Conservation (phyloP, 2,888 invertebrate genomes). For the Hypena proboscidalis region DNA sequence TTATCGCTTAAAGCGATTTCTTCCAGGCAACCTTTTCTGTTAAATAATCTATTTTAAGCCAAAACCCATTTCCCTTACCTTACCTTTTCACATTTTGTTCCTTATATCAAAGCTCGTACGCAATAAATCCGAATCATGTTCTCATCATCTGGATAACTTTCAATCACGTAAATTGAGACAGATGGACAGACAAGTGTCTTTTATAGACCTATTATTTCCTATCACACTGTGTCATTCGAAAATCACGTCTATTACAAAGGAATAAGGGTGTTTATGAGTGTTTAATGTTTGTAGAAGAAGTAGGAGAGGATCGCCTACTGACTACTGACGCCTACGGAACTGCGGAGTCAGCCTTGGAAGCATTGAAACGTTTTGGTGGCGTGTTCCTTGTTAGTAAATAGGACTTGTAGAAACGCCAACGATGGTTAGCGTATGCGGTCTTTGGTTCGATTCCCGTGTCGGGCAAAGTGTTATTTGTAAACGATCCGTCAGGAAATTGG, state of each 20-base stretch:
- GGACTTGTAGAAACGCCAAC: too few relatives aligned
- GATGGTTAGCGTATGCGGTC: too few relatives aligned
- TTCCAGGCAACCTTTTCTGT: too few relatives aligned
- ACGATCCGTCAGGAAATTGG: too few relatives aligned
- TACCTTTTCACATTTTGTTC: too few relatives aligned
- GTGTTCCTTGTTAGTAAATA: too few relatives aligned
- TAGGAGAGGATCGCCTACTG: slow-evolving; percentile 19
- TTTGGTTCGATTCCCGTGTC: too few relatives aligned
- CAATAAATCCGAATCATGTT: slow-evolving; percentile 8
- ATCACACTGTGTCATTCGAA: neutral
- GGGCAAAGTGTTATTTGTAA: too few relatives aligned
- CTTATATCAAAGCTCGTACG: neutral
- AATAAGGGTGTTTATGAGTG: neutral
- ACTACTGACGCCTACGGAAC: slow-evolving; percentile 20
- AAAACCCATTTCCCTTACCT: too few relatives aligned
- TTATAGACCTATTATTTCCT: slow-evolving; percentile 1
- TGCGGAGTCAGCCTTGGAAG: slow-evolving; percentile 14
- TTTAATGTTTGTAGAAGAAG: slow-evolving; percentile 2
- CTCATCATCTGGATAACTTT: neutral
- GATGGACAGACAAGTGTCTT: slow-evolving; percentile 13
- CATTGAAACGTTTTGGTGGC: slow-evolving; percentile 8
- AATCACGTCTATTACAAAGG: neutral
- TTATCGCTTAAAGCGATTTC: too few relatives aligned
- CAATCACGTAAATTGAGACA: slow-evolving; percentile 22
- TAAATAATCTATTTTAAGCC: too few relatives aligned